Conservation (phyloP, 1,140 invertebrate species). For the Eurosta solidaginis region DNA sequence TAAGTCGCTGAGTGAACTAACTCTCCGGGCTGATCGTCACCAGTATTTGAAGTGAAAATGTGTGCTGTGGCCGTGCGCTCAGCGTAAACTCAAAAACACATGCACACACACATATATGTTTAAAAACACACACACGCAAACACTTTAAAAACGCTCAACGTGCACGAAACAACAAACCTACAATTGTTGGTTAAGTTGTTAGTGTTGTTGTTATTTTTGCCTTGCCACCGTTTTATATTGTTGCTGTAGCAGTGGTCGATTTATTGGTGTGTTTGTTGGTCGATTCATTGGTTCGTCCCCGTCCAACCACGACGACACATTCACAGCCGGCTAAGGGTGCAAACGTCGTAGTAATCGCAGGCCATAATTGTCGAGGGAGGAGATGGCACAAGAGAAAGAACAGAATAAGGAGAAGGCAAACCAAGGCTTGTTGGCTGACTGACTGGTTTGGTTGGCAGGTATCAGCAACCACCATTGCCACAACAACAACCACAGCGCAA, state of each 20-base stretch:
- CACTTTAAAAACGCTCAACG: too few relatives aligned
- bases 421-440: conserved; percentile 38
- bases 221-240: not conserved
- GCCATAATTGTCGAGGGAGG: not conserved
- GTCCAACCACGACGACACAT: conserved; percentile 20
- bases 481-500: conserved; percentile 60
- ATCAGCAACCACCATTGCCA: conserved; percentile 59
- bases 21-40: conserved; percentile 58
- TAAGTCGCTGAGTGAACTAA: conserved; percentile 59
- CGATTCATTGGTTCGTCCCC: conserved; percentile 23
- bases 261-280: conserved; percentile 36
- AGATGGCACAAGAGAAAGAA: not conserved
- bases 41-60: conserved; percentile 59
- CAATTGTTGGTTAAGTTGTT: not conserved
- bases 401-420: not conserved
- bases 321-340: conserved; percentile 45
- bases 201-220: not conserved
- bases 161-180: not conserved
- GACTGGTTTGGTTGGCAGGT: conserved; percentile 53
- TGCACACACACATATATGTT: not conserved
- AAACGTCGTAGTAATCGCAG: not conserved
- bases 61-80: conserved; percentile 27
- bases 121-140: too few relatives aligned
- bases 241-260: conserved; percentile 36
- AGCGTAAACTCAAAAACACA: not conserved